Conservation (phyloP, 2,888 invertebrate genomes). For the Perizoma flavofasciatum region DNA sequence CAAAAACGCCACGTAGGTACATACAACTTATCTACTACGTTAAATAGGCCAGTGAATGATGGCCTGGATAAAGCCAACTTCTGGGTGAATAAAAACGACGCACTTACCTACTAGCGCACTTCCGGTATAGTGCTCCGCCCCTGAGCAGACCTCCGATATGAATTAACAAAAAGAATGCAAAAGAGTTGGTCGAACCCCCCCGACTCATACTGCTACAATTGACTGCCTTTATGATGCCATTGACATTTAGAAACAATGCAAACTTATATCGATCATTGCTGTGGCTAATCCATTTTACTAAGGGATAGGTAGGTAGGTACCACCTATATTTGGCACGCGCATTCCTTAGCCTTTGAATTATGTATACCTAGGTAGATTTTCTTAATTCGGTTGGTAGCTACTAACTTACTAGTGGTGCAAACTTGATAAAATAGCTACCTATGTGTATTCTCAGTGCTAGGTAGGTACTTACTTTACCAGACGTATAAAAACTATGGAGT, state of each 20-base stretch:
- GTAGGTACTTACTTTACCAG: conserved; percentile 35
- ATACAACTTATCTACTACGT: neutral
- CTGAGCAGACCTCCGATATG: conserved; percentile 41
- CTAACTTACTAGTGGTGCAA: no score
- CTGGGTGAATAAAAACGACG: conserved; percentile 61
- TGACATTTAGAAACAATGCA: conserved; percentile 38
- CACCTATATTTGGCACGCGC: conserved; percentile 7
- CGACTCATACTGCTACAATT: conserved; percentile 37
- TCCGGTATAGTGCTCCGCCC: conserved; percentile 55
- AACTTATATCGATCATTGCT: conserved; percentile 29
- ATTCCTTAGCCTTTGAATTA: neutral
- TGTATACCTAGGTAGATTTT: no score
- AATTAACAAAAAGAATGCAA: conserved; percentile 51
- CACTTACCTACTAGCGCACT: conserved; percentile 57
- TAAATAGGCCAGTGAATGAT: conserved; percentile 33
- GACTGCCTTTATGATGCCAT: conserved; percentile 35
- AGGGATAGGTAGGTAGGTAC: no score
- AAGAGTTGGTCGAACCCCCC: conserved; percentile 51
- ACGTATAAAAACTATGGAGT: conserved; percentile 55
- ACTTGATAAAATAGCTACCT: conserved; percentile 13
- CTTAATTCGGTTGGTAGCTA: no score
- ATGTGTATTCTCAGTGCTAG: conserved; percentile 10
- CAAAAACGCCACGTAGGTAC: no score
- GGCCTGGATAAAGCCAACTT: conserved; percentile 52
- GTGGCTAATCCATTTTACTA: conserved; percentile 18